phyloP scores from a whole-genome alignment of 2,888 invertebrate genomes.

The Oligia latruncula region DNA sequence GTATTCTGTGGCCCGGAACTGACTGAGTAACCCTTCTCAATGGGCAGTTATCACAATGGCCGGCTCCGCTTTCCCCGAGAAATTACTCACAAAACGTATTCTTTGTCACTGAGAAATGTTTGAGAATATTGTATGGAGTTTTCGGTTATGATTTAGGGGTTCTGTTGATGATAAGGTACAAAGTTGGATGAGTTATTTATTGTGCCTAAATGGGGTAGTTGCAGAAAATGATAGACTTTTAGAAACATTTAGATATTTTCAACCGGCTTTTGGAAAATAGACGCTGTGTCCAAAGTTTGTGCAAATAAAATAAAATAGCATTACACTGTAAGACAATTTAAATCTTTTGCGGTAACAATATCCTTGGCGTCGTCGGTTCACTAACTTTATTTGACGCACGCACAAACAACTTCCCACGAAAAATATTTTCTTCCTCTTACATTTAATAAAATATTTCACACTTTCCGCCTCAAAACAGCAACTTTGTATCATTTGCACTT shows the following conservation, averaged over 20 bases:
- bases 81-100: constrained; percentile 58
- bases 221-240: neutral
- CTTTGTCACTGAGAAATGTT: constrained; percentile 64
- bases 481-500: constrained; percentile 15
- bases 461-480: constrained; percentile 11
- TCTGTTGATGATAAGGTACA: constrained; percentile 29
- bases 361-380: neutral
- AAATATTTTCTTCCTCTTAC: neutral
- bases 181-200: constrained; percentile 40
- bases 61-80: constrained; percentile 35
- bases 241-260: neutral
- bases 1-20: constrained; percentile 47
- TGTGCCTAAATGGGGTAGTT: constrained; percentile 11
- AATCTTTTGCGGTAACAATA: constrained; percentile 1
- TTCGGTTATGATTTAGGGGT: constrained; percentile 37
- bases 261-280: neutral
- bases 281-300: neutral
- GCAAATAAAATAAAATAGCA: neutral
- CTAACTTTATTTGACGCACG: constrained; percentile 15
- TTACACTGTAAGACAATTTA: neutral
- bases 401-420: constrained; percentile 5
- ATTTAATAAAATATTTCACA: constrained; percentile 10
- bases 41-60: constrained; percentile 60
- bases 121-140: constrained; percentile 61
- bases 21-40: constrained; percentile 64